Conservation (phyloP, 1,140 invertebrate genomes). For the Vollenhovia emeryi region DNA sequence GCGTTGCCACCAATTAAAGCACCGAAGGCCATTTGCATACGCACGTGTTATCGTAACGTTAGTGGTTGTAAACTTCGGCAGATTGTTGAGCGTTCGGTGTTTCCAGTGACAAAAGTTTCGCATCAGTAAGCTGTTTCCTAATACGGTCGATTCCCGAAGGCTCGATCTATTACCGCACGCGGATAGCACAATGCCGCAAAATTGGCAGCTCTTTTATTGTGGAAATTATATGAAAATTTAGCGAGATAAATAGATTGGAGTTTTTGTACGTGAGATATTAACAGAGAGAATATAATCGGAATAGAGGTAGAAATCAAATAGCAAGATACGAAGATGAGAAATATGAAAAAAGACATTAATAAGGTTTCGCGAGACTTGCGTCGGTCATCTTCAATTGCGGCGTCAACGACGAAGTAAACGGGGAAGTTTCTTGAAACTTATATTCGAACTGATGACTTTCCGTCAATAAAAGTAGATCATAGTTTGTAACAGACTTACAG, state of each 20-base stretch:
- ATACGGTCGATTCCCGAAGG: slow-evolving; percentile 25
- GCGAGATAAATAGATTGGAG: neutral
- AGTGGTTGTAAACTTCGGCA: slow-evolving; percentile 43
- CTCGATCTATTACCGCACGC: neutral
- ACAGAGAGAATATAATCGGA: neutral
- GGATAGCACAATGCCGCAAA: neutral
- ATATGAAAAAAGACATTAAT: neutral
- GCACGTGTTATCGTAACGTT: slow-evolving; percentile 50
- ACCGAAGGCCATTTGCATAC: slow-evolving; percentile 50
- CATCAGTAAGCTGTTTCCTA: slow-evolving; percentile 49
- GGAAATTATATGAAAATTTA: neutral
- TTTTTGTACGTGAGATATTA: neutral
- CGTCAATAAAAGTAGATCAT: slow-evolving; percentile 54
- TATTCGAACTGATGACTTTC: slow-evolving; percentile 23
- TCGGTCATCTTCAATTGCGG: slow-evolving; percentile 12
- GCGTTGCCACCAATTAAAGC: slow-evolving; percentile 32
- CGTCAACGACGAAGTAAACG: neutral
- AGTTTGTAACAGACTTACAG: slow-evolving; percentile 48
- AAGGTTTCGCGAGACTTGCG: neutral
- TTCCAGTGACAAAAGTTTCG: slow-evolving; percentile 37
- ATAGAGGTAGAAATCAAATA: neutral
- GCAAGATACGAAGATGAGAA: neutral
- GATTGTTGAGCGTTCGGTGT: neutral
- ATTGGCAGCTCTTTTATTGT: neutral
- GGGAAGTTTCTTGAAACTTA: slow-evolving; percentile 17